phyloP scores from a whole-genome alignment of 2,888 invertebrate genomes.

The Agrotis exclamationis region DNA sequence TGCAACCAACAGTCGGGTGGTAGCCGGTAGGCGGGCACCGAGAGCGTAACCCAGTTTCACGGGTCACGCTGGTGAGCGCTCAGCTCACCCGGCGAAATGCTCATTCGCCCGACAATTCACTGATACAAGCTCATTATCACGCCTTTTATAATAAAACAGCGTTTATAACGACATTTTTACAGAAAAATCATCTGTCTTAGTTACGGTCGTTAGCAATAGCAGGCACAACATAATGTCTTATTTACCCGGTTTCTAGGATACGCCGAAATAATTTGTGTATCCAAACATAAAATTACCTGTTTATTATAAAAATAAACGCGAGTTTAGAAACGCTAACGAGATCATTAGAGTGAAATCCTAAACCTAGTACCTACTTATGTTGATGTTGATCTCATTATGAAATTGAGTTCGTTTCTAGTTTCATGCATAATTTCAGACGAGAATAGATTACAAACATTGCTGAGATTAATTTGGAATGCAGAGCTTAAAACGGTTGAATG shows the following conservation, averaged over 20 bases:
- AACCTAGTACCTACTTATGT: not conserved
- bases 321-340: constrained; percentile 10
- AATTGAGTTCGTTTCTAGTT: constrained; percentile 23
- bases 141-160: constrained; percentile 19
- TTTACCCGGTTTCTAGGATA: not conserved
- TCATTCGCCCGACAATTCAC: constrained; percentile 70
- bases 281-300: not conserved
- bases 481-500: constrained; percentile 24
- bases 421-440: constrained; percentile 18
- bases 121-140: constrained; percentile 56
- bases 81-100: constrained; percentile 70
- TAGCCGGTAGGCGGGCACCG: constrained; percentile 61
- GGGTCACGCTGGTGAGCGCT: constrained; percentile 72
- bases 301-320: not conserved
- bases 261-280: constrained; percentile 1
- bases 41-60: constrained; percentile 77
- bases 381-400: constrained; percentile 13
- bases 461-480: constrained; percentile 14
- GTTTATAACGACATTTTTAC: not conserved
- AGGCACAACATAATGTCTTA: not conserved
- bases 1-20: constrained; percentile 63
- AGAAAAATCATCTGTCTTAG: not conserved
- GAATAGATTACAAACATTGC: constrained; percentile 25
- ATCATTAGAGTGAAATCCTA: not conserved
- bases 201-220: not conserved